phyloP scores from a whole-genome alignment of 1,140 invertebrate species.

The Drosophila dunni region DNA sequence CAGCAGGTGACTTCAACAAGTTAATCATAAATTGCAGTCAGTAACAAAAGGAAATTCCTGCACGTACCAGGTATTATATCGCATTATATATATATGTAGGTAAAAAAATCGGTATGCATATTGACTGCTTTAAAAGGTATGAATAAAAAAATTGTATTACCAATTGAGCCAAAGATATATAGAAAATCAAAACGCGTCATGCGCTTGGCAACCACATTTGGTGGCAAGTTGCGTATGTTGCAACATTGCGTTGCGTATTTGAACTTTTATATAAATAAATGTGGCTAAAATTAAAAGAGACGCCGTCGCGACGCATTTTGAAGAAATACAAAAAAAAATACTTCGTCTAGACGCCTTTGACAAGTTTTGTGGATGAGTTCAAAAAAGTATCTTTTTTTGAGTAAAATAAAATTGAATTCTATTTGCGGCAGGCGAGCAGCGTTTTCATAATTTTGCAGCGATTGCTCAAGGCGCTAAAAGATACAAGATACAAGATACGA shows the following conservation, averaged over 20 bases:
- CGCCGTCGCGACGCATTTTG: slow-evolving; percentile 75
- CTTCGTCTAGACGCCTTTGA: slow-evolving; percentile 71
- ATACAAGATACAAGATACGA: not conserved
- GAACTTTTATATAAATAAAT: slow-evolving; percentile 70
- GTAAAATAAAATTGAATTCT: slow-evolving; percentile 36
- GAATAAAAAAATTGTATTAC: slow-evolving; percentile 13
- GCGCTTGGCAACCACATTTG: slow-evolving; percentile 1
- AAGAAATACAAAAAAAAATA: slow-evolving; percentile 30
- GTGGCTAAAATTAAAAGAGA: slow-evolving; percentile 65
- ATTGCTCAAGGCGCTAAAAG: slow-evolving; percentile 18
- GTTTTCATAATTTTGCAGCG: slow-evolving; percentile 34
- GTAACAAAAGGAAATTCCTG: slow-evolving; percentile 33
- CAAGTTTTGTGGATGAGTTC: slow-evolving; percentile 40
- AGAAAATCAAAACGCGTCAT: slow-evolving; percentile 3
- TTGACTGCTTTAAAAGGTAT: not conserved
- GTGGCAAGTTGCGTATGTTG: slow-evolving; percentile 16
- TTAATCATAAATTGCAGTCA: not conserved
- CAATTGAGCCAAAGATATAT: not conserved
- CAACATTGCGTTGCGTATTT: slow-evolving; percentile 34
- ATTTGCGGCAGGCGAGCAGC: slow-evolving; percentile 38
- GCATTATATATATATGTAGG: not conserved
- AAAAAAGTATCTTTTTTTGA: slow-evolving; percentile 19
- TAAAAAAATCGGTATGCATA: slow-evolving; percentile 5
- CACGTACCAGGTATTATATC: slow-evolving; percentile 20
- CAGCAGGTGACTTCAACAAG: too few relatives aligned